Base-by-base conservation (phyloP, 2,888 invertebrate species). In the Lottia scabra region DNA sequence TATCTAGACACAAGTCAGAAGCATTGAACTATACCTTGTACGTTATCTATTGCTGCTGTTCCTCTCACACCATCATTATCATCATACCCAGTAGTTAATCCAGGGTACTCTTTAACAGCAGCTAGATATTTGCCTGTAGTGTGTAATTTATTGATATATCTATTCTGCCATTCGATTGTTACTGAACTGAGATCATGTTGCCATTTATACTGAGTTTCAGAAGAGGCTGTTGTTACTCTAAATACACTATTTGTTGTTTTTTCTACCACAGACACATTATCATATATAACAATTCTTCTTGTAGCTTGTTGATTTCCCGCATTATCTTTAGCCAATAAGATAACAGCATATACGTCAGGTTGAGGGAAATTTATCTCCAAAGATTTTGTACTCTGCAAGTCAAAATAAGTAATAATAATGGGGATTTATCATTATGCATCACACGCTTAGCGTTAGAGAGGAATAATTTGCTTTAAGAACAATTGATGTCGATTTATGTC, bases 61-160 rank as follows among this genome's bases (percentile, higher is more conserved):
- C 69, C 70, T 48, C 74, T 69, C 26, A 23, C 56, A 15, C 72
- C 71, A 16, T 76, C 73, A 45, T 67, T 64, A 63, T 76, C 76
- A 63, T 76, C 76, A 43, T 76, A 76, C 16, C 16, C 67, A 38
- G 63, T 64, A 8, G 63, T 65, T 30, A 74, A 65, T 13, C 65
- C 70, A 10, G 5, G 56, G 19, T 56, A 56, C 15, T 44, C 27
- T n/a, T 68, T 64, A 26, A 67, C 12, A 3, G 19, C 70, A 44
- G 27, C n/a, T n/a, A 72, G 27, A 68, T 66, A 72, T 13, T 69
- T 30, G 12, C 69, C 65, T n/a, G 19, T 16, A 15, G 65, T 44
- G 26, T 72, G 72, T 56, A n/a, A 38, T 15, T 8, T 62, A 62
- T 72, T 68, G 8, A 62, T 68, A 65, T 56, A 72, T 43, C 68